phyloP scores from a whole-genome alignment of 1,140 invertebrate species.

The Camponotus pennsylvanicus region DNA sequence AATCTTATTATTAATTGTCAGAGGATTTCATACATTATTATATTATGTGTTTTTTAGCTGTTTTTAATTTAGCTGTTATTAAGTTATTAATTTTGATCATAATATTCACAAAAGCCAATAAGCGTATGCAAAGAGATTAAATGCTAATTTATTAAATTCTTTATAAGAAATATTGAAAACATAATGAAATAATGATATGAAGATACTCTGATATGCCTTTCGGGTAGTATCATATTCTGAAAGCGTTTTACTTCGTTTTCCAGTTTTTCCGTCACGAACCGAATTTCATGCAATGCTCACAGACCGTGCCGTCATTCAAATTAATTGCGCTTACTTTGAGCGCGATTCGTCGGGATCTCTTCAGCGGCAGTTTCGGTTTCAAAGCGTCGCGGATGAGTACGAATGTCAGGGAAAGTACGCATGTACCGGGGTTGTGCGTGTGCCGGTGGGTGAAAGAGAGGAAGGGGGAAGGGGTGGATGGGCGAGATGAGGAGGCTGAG shows the following conservation, averaged over 20 bases:
- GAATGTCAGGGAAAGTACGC: conserved; percentile 55
- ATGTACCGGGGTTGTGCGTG: conserved; percentile 60
- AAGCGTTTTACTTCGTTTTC: conserved; percentile 39
- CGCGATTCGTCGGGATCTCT: conserved; percentile 41
- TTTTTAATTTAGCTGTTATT: background rate
- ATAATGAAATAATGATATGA: conserved; percentile 9
- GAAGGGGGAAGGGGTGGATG: background rate
- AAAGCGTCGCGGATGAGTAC: conserved; percentile 30
- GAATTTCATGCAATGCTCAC: conserved; percentile 49
- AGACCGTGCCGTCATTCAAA: conserved; percentile 44
- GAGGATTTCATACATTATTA: background rate
- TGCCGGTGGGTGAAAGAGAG: conserved; percentile 37
- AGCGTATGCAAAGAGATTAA: background rate
- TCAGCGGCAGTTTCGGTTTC: conserved; percentile 56
- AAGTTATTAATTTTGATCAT: conserved; percentile 23
- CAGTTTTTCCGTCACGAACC: conserved; percentile 54
- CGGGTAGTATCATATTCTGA: conserved; percentile 29
- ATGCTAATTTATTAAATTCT: conserved; percentile 2
- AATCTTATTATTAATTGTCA: background rate
- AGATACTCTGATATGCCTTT: conserved; percentile 19
- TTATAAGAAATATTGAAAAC: conserved; percentile 14
- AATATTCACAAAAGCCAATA: background rate
- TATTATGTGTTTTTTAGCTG: background rate
- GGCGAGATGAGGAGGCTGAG: conserved; percentile 26
- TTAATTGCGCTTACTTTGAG: conserved; percentile 59